Conservation (phyloP, 1,140 invertebrate genomes). For the Tetragonula clypearis region DNA sequence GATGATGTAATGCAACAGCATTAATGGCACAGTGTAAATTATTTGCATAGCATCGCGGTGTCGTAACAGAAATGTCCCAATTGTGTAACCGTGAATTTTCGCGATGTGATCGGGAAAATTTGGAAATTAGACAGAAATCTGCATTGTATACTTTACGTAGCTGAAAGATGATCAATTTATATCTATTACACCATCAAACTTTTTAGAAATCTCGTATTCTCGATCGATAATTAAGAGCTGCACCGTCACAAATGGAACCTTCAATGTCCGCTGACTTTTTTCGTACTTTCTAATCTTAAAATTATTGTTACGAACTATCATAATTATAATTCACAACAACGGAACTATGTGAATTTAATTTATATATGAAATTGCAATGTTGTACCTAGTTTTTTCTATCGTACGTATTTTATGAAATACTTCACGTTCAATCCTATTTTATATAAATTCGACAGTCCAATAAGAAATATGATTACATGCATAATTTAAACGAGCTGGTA, state of each 20-base stretch:
- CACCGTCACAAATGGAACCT: not conserved
- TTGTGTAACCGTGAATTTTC: not conserved
- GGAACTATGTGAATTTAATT: no score
- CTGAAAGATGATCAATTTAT: not conserved
- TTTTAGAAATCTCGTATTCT: not conserved
- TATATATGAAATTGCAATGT: no score
- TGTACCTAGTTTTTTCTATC: no score
- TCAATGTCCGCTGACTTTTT: no score
- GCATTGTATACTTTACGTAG: not conserved
- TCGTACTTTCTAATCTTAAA: no score
- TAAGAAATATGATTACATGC: not conserved
- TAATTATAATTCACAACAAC: no score
- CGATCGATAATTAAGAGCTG: not conserved
- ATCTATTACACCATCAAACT: not conserved
- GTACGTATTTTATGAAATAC: not conserved
- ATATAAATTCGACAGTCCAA: not conserved
- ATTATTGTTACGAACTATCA: no score
- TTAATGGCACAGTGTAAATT: not conserved
- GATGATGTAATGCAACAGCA: not conserved
- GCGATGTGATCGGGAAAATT: not conserved
- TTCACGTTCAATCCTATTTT: not conserved
- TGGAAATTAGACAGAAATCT: not conserved
- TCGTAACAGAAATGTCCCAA: not conserved
- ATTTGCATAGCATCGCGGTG: conserved; percentile 11
- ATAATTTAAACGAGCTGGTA: not conserved